Conservation (phyloP, 2,797 vertebrate genomes). For the Salarias fasciatus region DNA sequence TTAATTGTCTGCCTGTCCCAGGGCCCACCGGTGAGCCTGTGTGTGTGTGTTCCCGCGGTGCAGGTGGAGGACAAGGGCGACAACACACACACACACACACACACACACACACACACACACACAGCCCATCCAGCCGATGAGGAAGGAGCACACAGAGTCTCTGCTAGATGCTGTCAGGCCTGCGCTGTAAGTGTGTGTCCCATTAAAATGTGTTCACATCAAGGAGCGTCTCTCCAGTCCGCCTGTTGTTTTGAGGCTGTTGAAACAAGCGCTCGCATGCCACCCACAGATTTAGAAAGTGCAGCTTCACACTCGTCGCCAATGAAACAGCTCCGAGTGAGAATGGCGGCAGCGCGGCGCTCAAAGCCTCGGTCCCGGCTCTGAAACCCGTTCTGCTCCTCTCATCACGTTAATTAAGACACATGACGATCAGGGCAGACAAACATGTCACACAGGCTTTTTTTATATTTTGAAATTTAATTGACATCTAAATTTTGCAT, state of each 20-base stretch:
- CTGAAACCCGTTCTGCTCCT: too few species aligned
- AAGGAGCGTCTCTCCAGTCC: constrained; percentile 49
- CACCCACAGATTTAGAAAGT: constrained; percentile 34
- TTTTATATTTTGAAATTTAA: too few species aligned
- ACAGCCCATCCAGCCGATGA: too few species aligned
- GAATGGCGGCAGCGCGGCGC: not conserved
- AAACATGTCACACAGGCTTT: too few species aligned
- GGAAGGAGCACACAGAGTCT: too few species aligned
- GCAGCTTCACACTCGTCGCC: constrained; percentile 26
- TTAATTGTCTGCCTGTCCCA: constrained; percentile 88
- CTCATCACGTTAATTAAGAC: too few species aligned
- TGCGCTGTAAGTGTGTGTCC: constrained; percentile 65
- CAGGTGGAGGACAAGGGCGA: constrained; percentile 88
- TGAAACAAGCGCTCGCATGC: constrained; percentile 45
- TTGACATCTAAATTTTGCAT: too few species aligned
- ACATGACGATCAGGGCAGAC: too few species aligned
- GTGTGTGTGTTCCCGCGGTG: constrained; percentile 80
- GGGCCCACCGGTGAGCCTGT: constrained; percentile 90
- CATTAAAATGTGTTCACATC: constrained; percentile 65
- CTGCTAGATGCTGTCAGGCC: constrained; percentile 50
- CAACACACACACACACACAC: constrained; percentile 53
- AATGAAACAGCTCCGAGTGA: constrained; percentile 5
- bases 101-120: not conserved
- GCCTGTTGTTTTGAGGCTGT: constrained; percentile 48
- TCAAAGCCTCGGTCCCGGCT: too few species aligned